A percentile compares a stretch with the other conserved stretches of the same genome.
Conservation (phyloP, 2,797 vertebrate species). For the Labroides dimidiatus region DNA sequence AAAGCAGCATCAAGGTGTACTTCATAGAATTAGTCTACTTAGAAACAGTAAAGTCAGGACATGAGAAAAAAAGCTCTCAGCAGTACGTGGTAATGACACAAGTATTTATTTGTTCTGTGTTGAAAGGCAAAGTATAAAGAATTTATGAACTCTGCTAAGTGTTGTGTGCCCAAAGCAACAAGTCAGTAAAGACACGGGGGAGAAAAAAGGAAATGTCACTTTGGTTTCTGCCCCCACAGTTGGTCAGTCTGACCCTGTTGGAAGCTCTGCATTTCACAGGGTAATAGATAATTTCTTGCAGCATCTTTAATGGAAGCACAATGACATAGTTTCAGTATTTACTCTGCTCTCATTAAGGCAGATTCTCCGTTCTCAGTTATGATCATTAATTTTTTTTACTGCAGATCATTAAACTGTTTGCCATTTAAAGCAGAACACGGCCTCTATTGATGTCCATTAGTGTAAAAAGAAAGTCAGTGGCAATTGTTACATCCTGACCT, state of each 20-base stretch:
- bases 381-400: slow-evolving; percentile 52
- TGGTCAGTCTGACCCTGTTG: slow-evolving; percentile 5
- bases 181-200: background rate
- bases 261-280: slow-evolving; percentile 20
- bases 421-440: slow-evolving; percentile 60
- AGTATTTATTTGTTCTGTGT: too few species aligned
- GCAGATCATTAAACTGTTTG: slow-evolving; percentile 62
- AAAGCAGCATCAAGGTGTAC: too few species aligned
- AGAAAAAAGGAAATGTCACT: background rate
- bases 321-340: slow-evolving; percentile 2
- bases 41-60: too few species aligned
- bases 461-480: slow-evolving; percentile 57
- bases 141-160: too few species aligned
- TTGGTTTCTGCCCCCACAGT: background rate
- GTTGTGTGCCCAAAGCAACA: too few species aligned
- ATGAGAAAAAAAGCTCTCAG: too few species aligned
- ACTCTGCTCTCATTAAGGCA: slow-evolving; percentile 31
- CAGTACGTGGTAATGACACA: too few species aligned
- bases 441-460: slow-evolving; percentile 61
- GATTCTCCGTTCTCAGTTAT: slow-evolving; percentile 42
- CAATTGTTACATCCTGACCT: slow-evolving; percentile 69
- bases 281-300: background rate
- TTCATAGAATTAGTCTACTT: too few species aligned
- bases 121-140: too few species aligned
- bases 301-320: background rate